Conservation (phyloP, 2,888 invertebrate genomes). For the Odontocolon sp. region DNA sequence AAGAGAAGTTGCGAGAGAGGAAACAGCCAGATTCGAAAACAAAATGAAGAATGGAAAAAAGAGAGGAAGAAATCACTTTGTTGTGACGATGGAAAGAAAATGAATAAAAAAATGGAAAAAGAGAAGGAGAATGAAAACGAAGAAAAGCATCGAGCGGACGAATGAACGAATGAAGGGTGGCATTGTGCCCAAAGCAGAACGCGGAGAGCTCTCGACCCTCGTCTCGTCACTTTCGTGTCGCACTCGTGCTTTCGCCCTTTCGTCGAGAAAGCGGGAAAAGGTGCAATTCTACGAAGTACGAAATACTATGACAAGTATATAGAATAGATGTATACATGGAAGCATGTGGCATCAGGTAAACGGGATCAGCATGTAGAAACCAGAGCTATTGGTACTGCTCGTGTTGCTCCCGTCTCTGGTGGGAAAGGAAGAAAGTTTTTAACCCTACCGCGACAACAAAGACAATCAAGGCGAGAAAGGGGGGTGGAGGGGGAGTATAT, state of each 20-base stretch:
- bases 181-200: constrained; percentile 25
- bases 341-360: background rate
- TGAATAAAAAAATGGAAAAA: background rate
- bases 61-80: constrained; percentile 31
- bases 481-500: background rate
- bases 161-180: constrained; percentile 19
- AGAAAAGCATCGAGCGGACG: background rate
- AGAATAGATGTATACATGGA: background rate
- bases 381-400: constrained; percentile 22
- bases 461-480: constrained; percentile 13
- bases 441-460: constrained; percentile 11
- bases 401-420: no score
- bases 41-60: background rate
- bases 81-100: background rate
- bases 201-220: constrained; percentile 29
- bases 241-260: constrained; percentile 2
- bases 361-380: background rate
- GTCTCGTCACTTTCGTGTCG: constrained; percentile 24
- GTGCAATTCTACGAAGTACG: constrained; percentile 5
- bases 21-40: background rate
- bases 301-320: background rate
- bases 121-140: background rate
- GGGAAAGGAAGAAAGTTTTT: constrained; percentile 22
- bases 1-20: constrained; percentile 24
- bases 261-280: constrained; percentile 1